Evolutionary conservation across 2,797 vertebrate genomes (phyloP), one percentile per base, ranked within the genome.

Genomic region (Rhyacichthys aspro): DNA sequence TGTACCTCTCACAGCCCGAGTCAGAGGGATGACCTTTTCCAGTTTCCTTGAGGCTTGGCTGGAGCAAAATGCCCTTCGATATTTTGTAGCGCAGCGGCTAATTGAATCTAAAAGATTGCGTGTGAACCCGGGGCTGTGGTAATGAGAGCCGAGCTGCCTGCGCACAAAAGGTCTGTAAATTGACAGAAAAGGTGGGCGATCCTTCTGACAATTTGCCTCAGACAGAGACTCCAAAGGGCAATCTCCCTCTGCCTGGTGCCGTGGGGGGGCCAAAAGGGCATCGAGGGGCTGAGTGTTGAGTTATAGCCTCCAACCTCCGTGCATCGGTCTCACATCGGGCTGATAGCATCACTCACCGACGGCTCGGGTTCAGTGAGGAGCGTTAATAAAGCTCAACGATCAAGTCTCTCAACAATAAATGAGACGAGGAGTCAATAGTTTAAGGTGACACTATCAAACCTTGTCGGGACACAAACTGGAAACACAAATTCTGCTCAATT

Each of bases 81-180:
- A 87, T 88, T 88, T 89, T 79, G 76, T 81, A 52, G 82, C 14
- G 57, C 79, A 77, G 83, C 78, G 88, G 79, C 88, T 92, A 91
- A 93, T 92, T 91, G 87, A 90, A 91, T 90, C 79, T 86, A 86
- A 88, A 86, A 89, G 82, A 88, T 81, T 84, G 84, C 56, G 63
- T 76, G 76, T 78, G 82, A 89, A 87, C 82, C 74, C 41, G 39
- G 48, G 72, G 74, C 84, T 74, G 76, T 56, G 62, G 79, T 89
- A 91, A 91, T 91, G 88, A 90, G 87, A 79, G 84, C 60, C 32
- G 75, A 77, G 79, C 82, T 73, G 86, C 80, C 79, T 68, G 72
- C 19, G 28, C 67, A 87, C 83, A 82, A 89, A 90, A 89, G 85
- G 86, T 89, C 85, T 78, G 74, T 57, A 83, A 81, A 83, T 78